Base-by-base conservation (phyloP, 2,113 vertebrate genomes). In the Halichoerus grypus region DNA sequence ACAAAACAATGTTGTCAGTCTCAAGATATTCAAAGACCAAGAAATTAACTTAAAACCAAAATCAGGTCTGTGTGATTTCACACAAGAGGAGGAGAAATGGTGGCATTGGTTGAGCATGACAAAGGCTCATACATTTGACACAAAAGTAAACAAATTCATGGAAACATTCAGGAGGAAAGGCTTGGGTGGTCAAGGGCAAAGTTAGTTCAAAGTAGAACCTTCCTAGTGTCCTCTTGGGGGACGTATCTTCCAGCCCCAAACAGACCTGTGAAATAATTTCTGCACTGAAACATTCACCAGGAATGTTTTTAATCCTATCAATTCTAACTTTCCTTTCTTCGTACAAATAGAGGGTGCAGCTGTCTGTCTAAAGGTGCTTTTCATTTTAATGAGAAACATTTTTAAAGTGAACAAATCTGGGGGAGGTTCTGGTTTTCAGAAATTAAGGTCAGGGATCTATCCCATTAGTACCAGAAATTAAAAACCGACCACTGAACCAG, bases 381-480 rank as follows among this genome's bases (percentile, higher is more conserved):
- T 72, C 13, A 91, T 83, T 80, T 72, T 71, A 85, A 51, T 36
- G 16, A 61, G 57, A 84, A 22, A 63, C 31, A 67, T 77, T 86
- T 84, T 36, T 7, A n/a, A 85, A 87, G 84, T 31, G 18, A 86
- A 81, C 12, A 57, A 36, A 90, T 79, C 39, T 87, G 76, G 87
- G 87, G 74, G 31, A 79, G 13, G n/a, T 97, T 97, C 92, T 91
- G 96, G 91, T 90, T 97, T 97, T 97, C 8, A 91, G 88, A 96
- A 91, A 96, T 67, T 79, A 85, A 53, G 80, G 19, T 92, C 61
- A 95, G 11, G 80, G 88, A 95, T 93, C 46, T 88, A 94, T 95
- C 46, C 91, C 81, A 85, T 61, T 91, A 81, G 59, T 91, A 96
- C 8, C 42, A 86, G 67, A 95, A 87, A 80, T 36, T 80, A 94